Conservation (phyloP, 2,888 invertebrate genomes). For the Philaethria dido region DNA sequence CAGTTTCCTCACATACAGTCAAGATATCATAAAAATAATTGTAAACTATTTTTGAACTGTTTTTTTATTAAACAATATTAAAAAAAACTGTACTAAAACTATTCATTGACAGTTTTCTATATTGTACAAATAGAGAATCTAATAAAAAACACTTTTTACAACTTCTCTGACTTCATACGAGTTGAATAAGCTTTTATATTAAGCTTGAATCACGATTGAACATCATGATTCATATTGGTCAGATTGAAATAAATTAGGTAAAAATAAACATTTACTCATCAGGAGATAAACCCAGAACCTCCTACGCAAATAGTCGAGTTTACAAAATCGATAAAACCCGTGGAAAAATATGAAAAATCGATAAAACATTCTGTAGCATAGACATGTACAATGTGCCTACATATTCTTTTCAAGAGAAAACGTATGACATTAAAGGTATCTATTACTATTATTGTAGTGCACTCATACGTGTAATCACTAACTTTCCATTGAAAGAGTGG, state of each 20-base stretch:
- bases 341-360: not conserved
- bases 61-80: too few relatives aligned
- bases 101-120: too few relatives aligned
- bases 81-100: too few relatives aligned
- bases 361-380: not conserved
- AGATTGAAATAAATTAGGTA: not conserved
- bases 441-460: constrained; percentile 50
- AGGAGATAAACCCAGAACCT: not conserved
- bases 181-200: not conserved
- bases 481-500: constrained; percentile 59
- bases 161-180: too few relatives aligned
- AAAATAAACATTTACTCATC: not conserved
- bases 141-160: too few relatives aligned
- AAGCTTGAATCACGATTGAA: too few relatives aligned
- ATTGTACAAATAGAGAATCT: too few relatives aligned
- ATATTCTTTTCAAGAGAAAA: constrained; percentile 25
- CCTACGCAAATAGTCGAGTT: not conserved
- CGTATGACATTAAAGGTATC: constrained; percentile 59
- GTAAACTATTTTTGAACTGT: too few relatives aligned
- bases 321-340: not conserved
- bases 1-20: too few relatives aligned
- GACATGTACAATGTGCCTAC: not conserved
- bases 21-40: too few relatives aligned
- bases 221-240: not conserved
- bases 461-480: constrained; percentile 68